Evolutionary conservation across 2,888 invertebrate genomes (phyloP).

Genomic region (Dicroscelio sp.): DNA sequence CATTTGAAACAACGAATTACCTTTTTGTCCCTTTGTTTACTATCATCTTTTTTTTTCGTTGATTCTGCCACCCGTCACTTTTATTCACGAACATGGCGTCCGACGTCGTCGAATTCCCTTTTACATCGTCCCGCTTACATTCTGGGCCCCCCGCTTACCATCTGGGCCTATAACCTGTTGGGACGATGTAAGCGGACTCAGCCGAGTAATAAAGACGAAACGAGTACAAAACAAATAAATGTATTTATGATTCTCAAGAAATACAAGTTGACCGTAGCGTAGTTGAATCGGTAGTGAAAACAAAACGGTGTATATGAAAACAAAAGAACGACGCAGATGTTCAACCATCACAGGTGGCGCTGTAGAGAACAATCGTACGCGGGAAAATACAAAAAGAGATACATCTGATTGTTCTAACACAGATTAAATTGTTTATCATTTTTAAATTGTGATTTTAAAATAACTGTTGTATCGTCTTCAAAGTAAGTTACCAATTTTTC

Average conservation of each 20-base stretch:
- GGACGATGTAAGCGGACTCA: neutral
- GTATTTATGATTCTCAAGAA: neutral
- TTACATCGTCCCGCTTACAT: neutral
- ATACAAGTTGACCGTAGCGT: neutral
- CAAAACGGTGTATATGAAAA: neutral
- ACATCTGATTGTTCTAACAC: too few relatives aligned
- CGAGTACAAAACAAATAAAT: neutral
- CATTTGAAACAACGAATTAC: neutral
- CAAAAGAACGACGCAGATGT: neutral
- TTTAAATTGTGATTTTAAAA: too few relatives aligned
- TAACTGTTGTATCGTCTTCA: too few relatives aligned
- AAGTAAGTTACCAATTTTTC: too few relatives aligned
- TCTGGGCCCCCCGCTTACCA: neutral
- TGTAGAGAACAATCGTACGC: neutral
- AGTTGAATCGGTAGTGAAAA: neutral
- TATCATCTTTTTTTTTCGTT: constrained; percentile 9
- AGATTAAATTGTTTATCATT: too few relatives aligned
- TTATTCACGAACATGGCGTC: neutral
- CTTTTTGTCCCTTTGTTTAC: neutral
- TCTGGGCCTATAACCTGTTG: constrained; percentile 5
- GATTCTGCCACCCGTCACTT: neutral
- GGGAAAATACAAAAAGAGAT: too few relatives aligned
- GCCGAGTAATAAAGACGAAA: neutral
- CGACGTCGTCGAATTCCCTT: neutral
- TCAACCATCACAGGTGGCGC: neutral